A percentile compares a stretch with the other conserved stretches of the same genome.
Conservation (phyloP, 1,140 invertebrate genomes). For the Papilio xuthus region DNA sequence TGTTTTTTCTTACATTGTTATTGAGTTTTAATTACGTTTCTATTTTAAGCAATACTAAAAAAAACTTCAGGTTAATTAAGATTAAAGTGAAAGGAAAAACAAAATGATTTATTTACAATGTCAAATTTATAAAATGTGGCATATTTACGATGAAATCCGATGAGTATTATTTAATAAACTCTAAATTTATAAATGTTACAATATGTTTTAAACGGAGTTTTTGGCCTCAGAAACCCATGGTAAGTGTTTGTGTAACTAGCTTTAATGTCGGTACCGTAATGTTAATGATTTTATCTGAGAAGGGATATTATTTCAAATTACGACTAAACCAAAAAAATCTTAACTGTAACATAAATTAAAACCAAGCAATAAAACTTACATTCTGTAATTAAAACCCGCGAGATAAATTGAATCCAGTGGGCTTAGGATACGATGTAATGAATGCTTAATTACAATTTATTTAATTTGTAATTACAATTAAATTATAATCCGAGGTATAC, state of each 20-base stretch:
- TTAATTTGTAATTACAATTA: slow-evolving; percentile 25
- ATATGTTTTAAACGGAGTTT: too few relatives aligned
- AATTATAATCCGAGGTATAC: slow-evolving; percentile 23
- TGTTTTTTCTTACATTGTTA: background rate
- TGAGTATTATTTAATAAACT: too few relatives aligned
- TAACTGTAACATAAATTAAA: slow-evolving; percentile 27
- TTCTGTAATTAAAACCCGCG: slow-evolving; percentile 20
- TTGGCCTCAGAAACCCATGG: too few relatives aligned
- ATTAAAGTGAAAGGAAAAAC: too few relatives aligned
- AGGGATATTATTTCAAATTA: slow-evolving; percentile 22
- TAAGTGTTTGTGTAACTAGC: too few relatives aligned
- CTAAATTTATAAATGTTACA: too few relatives aligned
- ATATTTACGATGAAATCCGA: too few relatives aligned
- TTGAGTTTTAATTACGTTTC: too few relatives aligned
- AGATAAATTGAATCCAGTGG: background rate
- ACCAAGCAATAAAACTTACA: slow-evolving; percentile 20
- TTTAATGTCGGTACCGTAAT: background rate
- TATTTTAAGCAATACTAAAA: too few relatives aligned
- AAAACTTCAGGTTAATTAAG: too few relatives aligned
- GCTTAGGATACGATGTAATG: background rate
- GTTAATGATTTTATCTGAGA: background rate
- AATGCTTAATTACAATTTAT: slow-evolving; percentile 20
- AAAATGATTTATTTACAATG: too few relatives aligned
- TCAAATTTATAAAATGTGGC: too few relatives aligned
- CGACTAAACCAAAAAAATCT: background rate